Evolutionary conservation across 2,888 invertebrate genomes (phyloP), one percentile per base, ranked within the genome.

Genomic region (Drosophila neoperkinsi): DNA sequence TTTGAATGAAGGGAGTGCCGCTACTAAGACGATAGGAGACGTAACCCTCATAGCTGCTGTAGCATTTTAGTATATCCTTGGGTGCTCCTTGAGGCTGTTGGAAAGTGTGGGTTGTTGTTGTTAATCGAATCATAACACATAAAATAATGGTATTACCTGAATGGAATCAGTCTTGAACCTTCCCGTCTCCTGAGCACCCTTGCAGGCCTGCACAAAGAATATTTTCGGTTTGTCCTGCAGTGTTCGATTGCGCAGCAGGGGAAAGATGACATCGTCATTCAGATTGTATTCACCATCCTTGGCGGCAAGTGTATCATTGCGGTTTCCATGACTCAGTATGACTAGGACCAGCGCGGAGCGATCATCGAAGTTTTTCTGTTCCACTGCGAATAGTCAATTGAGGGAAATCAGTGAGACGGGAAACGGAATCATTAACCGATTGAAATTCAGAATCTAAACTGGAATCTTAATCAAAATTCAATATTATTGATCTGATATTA

Each of bases 21-120:
- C 81, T 81, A 4, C 88, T 81, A 4, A 88, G 81, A 34, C 93
- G 92, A 84, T 90, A 93, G 6, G 93, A 91, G 0, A 92, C 92
- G 68, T 91, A 93, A 13, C 93, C 93, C 74, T 93, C 93, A 63
- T 90, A 93, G 49, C 92, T 93, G 71, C 93, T 93, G 52, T 93
- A 93, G 55, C 92, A 93, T 71, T 93, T 93, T 1, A 92, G 78
- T 57, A 93, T 92, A 74, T 93, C 92, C 67, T 84, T 84, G 3
- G 93, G 92, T 41, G 78, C 65, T 25, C 91, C 91, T 52, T 76
- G 77, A 4, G 91, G 90, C 64, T 88, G 34, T 10, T 3, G 21
- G 30, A 31, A 41, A 38, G 4, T 18, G 46, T n/a, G 3, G 25
- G n/a, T 16, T 33, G 31, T 28, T 53, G 21, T 69, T 18, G 41